Evolutionary conservation across 2,797 vertebrate genomes (phyloP), one percentile per base, ranked within the genome.

Genomic region (Nasua narica): DNA sequence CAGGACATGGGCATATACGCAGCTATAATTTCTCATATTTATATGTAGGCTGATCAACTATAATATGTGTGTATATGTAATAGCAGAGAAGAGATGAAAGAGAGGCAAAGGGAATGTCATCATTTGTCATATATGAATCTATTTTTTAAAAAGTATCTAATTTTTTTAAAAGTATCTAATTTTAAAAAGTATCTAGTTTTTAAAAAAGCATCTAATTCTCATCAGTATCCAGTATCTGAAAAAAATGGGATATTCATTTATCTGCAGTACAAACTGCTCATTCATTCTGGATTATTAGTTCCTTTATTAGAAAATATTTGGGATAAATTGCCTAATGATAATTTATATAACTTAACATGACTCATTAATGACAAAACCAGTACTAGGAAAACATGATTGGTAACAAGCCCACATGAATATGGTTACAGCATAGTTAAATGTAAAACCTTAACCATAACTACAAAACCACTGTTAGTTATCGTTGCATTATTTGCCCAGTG

Each of bases 281-380:
- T 86, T 91, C 48, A 91, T 79, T 90, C 54, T 89, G 50, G 18
- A 85, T 87, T 56, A 77, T 67, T 77, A 93, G 2, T 82, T 89
- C 4, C 29, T 81, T 89, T 82, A 82, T 58, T 82, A 60, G 23
- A 96, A 78, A 86, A 7, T 69, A 91, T 35, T 46, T 77, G n/a
- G 7, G 27, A 0, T 74, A 78, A 92, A 81, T n/a, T 62, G 16
- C 37, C 79, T 92, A 85, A 1, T 77, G 43, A 81, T 60, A 84
- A 92, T 56, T 37, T 86, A 0, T 78, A 67, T 48, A 67, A 50
- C 15, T 37, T 37, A 54, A 62, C 21, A 74, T 69, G 21, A 32
- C 25, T 95, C 92, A 54, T 82, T 92, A 86, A 91, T 62, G 29
- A 35, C n/a, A 78, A 96, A 86, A 69, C 18, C 14, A 87, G 81